Evolutionary conservation across 1,140 invertebrate species (phyloP).

Genomic region (Zaprionus ornatus): DNA sequence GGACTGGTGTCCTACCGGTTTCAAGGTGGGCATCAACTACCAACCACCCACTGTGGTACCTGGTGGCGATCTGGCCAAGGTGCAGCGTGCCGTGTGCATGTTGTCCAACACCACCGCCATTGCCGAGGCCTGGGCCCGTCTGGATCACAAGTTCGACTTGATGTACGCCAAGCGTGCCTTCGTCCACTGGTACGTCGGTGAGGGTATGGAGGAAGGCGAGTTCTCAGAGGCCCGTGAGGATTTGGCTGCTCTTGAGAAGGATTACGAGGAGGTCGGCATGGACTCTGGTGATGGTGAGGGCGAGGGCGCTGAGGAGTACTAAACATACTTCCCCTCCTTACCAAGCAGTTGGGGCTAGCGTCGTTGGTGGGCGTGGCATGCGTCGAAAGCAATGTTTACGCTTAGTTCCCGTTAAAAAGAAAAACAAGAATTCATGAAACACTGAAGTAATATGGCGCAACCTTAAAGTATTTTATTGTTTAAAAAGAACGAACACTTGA

Average conservation of each 20-base stretch:
- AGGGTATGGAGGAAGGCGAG: slow-evolving; percentile 94
- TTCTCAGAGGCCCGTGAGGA: slow-evolving; percentile 95
- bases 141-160: slow-evolving; percentile 93
- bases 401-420: slow-evolving; percentile 18
- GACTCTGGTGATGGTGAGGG: slow-evolving; percentile 90
- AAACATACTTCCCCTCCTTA: slow-evolving; percentile 57
- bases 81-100: slow-evolving; percentile 90
- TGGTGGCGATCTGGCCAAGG: slow-evolving; percentile 91
- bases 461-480: slow-evolving; percentile 65
- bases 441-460: slow-evolving; percentile 17
- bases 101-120: slow-evolving; percentile 93
- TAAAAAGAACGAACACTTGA: slow-evolving; percentile 36
- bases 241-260: slow-evolving; percentile 92
- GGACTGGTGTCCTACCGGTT: slow-evolving; percentile 95
- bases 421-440: slow-evolving; percentile 22
- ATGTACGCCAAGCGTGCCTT: slow-evolving; percentile 94
- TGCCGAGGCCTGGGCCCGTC: slow-evolving; percentile 90
- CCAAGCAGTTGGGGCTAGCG: slow-evolving; percentile 20
- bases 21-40: slow-evolving; percentile 93
- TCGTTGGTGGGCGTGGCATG: slow-evolving; percentile 54
- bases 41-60: slow-evolving; percentile 93
- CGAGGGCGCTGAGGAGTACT: slow-evolving; percentile 89
- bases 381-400: slow-evolving; percentile 67
- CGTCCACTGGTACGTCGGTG: slow-evolving; percentile 93
- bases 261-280: slow-evolving; percentile 92